phyloP scores from a whole-genome alignment of 1,140 invertebrate genomes.

The Contarinia nasturtii region DNA sequence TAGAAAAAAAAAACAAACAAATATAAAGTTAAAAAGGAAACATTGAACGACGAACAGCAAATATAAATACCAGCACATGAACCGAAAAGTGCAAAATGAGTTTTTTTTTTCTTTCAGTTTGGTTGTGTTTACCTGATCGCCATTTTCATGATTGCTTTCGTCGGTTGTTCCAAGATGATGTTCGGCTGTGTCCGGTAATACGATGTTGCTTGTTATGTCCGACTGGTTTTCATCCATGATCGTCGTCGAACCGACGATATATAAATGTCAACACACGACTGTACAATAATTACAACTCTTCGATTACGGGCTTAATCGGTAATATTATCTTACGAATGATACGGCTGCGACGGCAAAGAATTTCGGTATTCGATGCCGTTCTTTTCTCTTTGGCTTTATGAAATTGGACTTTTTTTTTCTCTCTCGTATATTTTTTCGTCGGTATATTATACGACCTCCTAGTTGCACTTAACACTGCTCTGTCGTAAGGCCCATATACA shows the following conservation, averaged over 20 bases:
- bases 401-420: too few species aligned
- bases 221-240: slow-evolving; percentile 3
- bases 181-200: slow-evolving; percentile 1
- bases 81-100: not conserved
- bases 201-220: not conserved
- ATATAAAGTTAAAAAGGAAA: not conserved
- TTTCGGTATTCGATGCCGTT: too few species aligned
- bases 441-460: too few species aligned
- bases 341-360: too few species aligned
- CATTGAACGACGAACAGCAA: not conserved
- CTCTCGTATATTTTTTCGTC: too few species aligned
- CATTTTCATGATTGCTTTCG: slow-evolving; percentile 2
- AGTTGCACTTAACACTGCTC: too few species aligned
- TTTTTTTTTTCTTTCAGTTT: not conserved
- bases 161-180: slow-evolving; percentile 1
- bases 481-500: too few species aligned
- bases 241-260: slow-evolving; percentile 1
- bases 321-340: too few species aligned
- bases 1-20: not conserved
- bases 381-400: too few species aligned
- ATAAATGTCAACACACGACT: not conserved
- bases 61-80: not conserved
- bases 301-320: too few species aligned
- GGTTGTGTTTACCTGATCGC: not conserved
- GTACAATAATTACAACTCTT: too few species aligned